Percentiles rank a stretch among this genome's conserved stretches.
phyloP scores from a whole-genome alignment of 2,113 vertebrate genomes.

The Amphiprion ocellaris region DNA sequence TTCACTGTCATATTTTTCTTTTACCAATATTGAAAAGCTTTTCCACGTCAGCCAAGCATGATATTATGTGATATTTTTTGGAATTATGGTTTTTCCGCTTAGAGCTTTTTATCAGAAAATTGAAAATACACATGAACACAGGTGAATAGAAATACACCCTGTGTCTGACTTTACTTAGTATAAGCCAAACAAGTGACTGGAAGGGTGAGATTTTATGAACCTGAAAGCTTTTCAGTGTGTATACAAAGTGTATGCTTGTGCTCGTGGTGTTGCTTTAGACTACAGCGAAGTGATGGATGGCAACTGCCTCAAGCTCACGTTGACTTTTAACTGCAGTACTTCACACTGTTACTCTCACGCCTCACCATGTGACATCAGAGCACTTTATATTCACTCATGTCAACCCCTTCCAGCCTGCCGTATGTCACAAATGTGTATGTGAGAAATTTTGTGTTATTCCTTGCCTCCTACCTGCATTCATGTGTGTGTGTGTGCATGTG shows the following conservation, averaged over 20 bases:
- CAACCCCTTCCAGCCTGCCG: constrained; percentile 3
- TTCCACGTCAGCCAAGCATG: no score
- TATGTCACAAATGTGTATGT: background rate
- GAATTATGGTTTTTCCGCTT: no score
- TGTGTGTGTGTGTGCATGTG: background rate
- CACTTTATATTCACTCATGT: constrained; percentile 38
- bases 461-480: background rate
- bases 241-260: background rate
- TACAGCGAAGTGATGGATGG: constrained; percentile 48
- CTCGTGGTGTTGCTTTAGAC: constrained; percentile 15
- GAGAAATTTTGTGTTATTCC: background rate
- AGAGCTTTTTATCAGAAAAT: no score
- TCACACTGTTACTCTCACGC: constrained; percentile 52
- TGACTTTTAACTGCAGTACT: constrained; percentile 58
- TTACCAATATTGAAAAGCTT: no score
- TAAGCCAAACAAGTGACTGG: background rate
- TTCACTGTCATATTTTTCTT: no score
- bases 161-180: background rate
- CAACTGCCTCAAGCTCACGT: constrained; percentile 41
- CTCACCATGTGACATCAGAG: constrained; percentile 54
- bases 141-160: background rate
- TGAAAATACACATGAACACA: background rate
- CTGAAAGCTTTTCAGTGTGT: background rate
- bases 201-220: background rate
- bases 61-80: no score